Evolutionary conservation across 2,888 invertebrate species (phyloP).

Genomic region (Caenorhabditis sinica): DNA sequence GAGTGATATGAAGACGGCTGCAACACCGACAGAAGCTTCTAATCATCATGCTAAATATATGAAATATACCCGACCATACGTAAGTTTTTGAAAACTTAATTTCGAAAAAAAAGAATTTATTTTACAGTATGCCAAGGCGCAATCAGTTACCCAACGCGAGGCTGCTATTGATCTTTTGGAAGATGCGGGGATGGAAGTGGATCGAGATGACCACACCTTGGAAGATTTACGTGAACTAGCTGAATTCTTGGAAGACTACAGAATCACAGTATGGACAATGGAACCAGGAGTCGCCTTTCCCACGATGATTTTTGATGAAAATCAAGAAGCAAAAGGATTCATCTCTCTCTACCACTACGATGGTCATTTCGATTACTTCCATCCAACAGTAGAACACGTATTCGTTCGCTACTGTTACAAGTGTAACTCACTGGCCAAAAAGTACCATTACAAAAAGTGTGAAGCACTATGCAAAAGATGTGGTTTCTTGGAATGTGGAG

Average conservation of each 20-base stretch:
- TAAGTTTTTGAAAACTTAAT: too few relatives aligned
- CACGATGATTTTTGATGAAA: neutral
- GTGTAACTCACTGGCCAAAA: neutral
- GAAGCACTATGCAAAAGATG: too few relatives aligned
- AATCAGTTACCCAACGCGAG: too few relatives aligned
- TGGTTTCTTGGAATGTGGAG: neutral
- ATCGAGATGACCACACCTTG: too few relatives aligned
- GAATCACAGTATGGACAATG: neutral
- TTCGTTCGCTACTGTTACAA: neutral
- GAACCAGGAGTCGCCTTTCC: neutral
- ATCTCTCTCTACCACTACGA: neutral
- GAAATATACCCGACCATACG: neutral
- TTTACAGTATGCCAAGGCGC: neutral
- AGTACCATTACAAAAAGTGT: neutral
- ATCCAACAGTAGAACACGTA: neutral
- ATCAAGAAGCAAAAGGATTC: neutral
- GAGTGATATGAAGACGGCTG: neutral
- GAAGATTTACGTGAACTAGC: neutral
- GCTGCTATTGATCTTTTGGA: neutral
- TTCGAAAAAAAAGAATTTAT: neutral
- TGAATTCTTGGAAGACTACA: neutral
- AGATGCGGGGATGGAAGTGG: neutral
- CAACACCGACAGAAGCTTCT: neutral
- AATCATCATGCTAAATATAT: neutral
- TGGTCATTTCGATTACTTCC: constrained; percentile 1